Percentiles rank a stretch among this genome's conserved stretches.
These are phyloP conservation scores for Microctonus hyperodae DNA, from an alignment of 2,888 invertebrate species.

Conservation along the genomic window DNA sequence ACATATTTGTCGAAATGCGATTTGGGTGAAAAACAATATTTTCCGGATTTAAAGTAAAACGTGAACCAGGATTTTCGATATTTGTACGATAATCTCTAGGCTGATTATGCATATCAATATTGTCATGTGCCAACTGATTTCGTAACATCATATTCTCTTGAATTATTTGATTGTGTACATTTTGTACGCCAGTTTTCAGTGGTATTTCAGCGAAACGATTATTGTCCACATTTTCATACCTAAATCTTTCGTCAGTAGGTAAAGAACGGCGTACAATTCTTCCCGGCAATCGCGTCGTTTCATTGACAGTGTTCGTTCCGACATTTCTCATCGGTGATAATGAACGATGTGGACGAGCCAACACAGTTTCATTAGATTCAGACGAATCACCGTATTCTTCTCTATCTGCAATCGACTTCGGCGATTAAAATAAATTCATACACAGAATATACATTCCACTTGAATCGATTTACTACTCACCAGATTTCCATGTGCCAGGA, in stretches of 20 bases:
- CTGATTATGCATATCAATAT: slow-evolving; percentile 29
- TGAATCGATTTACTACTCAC: slow-evolving; percentile 34
- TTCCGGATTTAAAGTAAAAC: slow-evolving; percentile 13
- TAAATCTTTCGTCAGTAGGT: slow-evolving; percentile 39
- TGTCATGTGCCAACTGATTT: slow-evolving; percentile 42
- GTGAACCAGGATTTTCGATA: slow-evolving; percentile 28
- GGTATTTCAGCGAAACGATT: slow-evolving; percentile 56
- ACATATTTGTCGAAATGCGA: slow-evolving; percentile 45
- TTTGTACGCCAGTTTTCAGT: slow-evolving; percentile 59
- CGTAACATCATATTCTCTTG: slow-evolving; percentile 61
- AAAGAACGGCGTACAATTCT: slow-evolving; percentile 46
- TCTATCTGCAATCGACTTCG: slow-evolving; percentile 46
- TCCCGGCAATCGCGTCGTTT: slow-evolving; percentile 43
- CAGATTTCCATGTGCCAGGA: slow-evolving; percentile 55
- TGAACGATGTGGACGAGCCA: slow-evolving; percentile 54
- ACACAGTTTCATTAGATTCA: slow-evolving; percentile 60
- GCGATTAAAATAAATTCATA: not conserved
- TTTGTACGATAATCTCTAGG: slow-evolving; percentile 29
- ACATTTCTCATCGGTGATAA: slow-evolving; percentile 59
- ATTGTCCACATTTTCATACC: slow-evolving; percentile 35
- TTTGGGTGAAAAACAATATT: slow-evolving; percentile 40
- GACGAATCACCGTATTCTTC: slow-evolving; percentile 60
- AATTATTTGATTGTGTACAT: slow-evolving; percentile 61
- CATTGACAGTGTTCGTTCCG: slow-evolving; percentile 55
- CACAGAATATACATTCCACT: not conserved